phyloP scores from a whole-genome alignment of 2,888 invertebrate genomes.

The Sphinx pinastri region DNA sequence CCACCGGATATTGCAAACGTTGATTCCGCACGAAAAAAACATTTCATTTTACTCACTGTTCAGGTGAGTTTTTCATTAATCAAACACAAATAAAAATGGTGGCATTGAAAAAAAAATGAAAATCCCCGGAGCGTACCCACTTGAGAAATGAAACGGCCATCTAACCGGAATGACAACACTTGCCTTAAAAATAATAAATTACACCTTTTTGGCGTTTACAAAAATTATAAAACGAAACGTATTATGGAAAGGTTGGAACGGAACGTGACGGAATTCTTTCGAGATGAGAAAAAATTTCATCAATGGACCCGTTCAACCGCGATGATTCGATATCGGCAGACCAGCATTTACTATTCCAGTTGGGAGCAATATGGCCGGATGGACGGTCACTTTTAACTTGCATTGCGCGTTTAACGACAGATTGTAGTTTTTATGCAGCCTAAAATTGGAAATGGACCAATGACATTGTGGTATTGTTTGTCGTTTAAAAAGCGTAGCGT shows the following conservation, averaged over 20 bases:
- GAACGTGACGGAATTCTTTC: slow-evolving; percentile 1
- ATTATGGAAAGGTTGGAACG: slow-evolving; percentile 3
- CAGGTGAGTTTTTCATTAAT: slow-evolving; percentile 51
- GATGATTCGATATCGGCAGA: not conserved
- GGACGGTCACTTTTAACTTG: not conserved
- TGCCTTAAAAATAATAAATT: slow-evolving; percentile 47
- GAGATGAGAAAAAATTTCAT: slow-evolving; percentile 14
- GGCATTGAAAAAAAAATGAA: slow-evolving; percentile 39
- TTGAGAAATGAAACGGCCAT: slow-evolving; percentile 45
- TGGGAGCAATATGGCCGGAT: not conserved
- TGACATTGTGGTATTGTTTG: too few species aligned
- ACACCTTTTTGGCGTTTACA: slow-evolving; percentile 39
- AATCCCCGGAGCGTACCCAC: slow-evolving; percentile 33
- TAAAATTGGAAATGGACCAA: not conserved
- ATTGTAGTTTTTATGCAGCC: not conserved
- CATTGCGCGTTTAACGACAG: not conserved
- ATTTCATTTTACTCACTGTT: slow-evolving; percentile 38
- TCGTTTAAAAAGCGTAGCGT: too few species aligned
- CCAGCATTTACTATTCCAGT: slow-evolving; percentile 3
- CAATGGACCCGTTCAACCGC: slow-evolving; percentile 16
- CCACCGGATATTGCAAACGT: slow-evolving; percentile 20
- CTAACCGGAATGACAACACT: slow-evolving; percentile 44
- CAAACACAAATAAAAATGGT: slow-evolving; percentile 43
- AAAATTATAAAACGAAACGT: slow-evolving; percentile 14
- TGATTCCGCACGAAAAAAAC: slow-evolving; percentile 29